Evolutionary conservation across 2,113 vertebrate species (phyloP).

Genomic region (Scomber scombrus): DNA sequence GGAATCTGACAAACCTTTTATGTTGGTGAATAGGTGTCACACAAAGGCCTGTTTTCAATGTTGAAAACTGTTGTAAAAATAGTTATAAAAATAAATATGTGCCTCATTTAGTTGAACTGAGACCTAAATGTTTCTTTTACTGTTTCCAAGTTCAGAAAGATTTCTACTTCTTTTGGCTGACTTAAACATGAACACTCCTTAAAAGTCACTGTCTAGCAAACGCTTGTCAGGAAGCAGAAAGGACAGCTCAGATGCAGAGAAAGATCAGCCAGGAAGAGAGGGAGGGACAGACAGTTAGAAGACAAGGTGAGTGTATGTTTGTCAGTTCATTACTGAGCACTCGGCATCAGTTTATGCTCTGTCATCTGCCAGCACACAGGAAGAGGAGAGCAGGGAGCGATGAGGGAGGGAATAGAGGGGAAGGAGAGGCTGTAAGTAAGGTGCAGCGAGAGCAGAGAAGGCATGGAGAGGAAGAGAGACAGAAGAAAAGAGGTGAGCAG

Average conservation of each 20-base stretch:
- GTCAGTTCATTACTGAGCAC: slow-evolving; percentile 56
- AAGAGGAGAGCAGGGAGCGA: slow-evolving; percentile 7
- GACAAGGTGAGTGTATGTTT: slow-evolving; percentile 30
- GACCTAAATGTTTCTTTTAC: not conserved
- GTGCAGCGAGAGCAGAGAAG: not conserved
- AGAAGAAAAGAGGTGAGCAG: not conserved
- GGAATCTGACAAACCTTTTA: not conserved
- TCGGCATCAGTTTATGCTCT: slow-evolving; percentile 57
- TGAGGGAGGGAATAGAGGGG: slow-evolving; percentile 8
- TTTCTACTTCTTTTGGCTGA: not conserved
- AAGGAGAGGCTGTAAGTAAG: not conserved
- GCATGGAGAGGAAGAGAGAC: slow-evolving; percentile 1
- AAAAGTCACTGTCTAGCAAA: slow-evolving; percentile 7
- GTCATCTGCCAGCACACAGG: slow-evolving; percentile 49
- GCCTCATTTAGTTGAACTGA: not conserved
- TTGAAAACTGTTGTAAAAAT: slow-evolving; percentile 1
- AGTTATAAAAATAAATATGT: not conserved
- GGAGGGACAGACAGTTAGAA: not conserved
- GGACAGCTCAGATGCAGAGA: slow-evolving; percentile 19
- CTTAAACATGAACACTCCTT: not conserved
- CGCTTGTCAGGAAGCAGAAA: not conserved
- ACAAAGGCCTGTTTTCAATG: not conserved
- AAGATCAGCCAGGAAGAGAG: not conserved
- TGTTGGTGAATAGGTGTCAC: not conserved
- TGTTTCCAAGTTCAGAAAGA: slow-evolving; percentile 5